Evolutionary conservation across 2,797 vertebrate genomes (phyloP).

Genomic region (Epinephelus coioides): DNA sequence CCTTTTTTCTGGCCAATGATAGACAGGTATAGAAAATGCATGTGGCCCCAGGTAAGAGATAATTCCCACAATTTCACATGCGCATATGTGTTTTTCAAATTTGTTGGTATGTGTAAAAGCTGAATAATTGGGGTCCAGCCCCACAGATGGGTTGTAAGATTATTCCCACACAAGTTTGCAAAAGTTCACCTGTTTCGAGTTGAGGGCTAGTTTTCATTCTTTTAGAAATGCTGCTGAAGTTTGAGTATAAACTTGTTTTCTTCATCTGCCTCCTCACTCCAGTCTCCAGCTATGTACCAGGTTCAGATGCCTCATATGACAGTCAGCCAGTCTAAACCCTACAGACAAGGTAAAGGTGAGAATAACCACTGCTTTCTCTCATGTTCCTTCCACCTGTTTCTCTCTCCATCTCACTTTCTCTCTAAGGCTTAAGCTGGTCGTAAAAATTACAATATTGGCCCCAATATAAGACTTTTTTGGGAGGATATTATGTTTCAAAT

Average conservation of each 20-base stretch:
- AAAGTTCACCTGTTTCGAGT: constrained; percentile 30
- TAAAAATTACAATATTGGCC: neutral
- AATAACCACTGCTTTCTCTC: constrained; percentile 62
- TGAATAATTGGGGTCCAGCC: constrained; percentile 6
- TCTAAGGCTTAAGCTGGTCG: neutral
- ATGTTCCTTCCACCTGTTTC: neutral
- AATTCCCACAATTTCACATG: constrained; percentile 30
- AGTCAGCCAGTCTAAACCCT: constrained; percentile 98
- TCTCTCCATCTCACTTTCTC: neutral
- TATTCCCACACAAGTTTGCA: constrained; percentile 4
- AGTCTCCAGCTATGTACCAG: constrained; percentile 96
- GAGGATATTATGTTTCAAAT: neutral
- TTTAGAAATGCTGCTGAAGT: constrained; percentile 17
- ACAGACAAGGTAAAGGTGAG: constrained; percentile 99
- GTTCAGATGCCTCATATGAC: constrained; percentile 98
- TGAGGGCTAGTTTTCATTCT: constrained; percentile 13
- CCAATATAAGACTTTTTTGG: neutral
- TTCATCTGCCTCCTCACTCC: constrained; percentile 62
- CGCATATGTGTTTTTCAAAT: neutral
- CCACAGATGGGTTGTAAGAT: neutral
- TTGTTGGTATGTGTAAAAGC: constrained; percentile 20
- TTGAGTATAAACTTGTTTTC: constrained; percentile 38
- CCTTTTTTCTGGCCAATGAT: constrained; percentile 27
- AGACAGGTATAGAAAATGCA: constrained; percentile 70
- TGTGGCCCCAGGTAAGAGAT: constrained; percentile 74